Conservation (phyloP, 2,888 invertebrate genomes). For the Taenaris catops region DNA sequence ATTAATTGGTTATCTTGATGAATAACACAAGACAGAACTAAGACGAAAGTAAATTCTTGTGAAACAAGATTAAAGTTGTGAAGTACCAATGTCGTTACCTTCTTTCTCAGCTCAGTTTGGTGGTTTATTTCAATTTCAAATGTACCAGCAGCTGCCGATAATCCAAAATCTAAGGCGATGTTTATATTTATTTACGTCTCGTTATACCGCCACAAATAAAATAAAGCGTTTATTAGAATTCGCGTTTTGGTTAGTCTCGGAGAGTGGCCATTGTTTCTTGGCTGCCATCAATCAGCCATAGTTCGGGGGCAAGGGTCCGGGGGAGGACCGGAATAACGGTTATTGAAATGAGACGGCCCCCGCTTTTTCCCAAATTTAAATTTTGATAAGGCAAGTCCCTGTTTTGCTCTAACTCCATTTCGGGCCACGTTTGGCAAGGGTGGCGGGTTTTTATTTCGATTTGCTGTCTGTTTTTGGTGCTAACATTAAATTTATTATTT, state of each 20-base stretch:
- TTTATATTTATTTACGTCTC: constrained; percentile 67
- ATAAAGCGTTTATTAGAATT: constrained; percentile 78
- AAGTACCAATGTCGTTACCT: neutral
- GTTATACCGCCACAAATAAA: constrained; percentile 71
- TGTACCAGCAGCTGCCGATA: constrained; percentile 49
- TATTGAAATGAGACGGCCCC: constrained; percentile 77
- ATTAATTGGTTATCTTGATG: too few relatives aligned
- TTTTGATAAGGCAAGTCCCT: constrained; percentile 77
- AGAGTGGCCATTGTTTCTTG: constrained; percentile 73
- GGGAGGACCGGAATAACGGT: constrained; percentile 63
- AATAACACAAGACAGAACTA: too few relatives aligned
- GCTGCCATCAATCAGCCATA: constrained; percentile 73
- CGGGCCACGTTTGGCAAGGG: constrained; percentile 55
- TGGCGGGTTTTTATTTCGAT: constrained; percentile 60
- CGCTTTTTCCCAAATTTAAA: constrained; percentile 77
- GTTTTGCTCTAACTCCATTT: constrained; percentile 66
- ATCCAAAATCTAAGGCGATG: constrained; percentile 64
- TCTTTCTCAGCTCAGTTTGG: constrained; percentile 2
- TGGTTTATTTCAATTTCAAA: constrained; percentile 16
- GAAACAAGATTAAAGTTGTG: too few relatives aligned
- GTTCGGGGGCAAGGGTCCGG: constrained; percentile 40
- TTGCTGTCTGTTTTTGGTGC: constrained; percentile 50
- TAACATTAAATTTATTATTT: constrained; percentile 37
- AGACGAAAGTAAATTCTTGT: too few relatives aligned
- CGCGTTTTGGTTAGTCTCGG: constrained; percentile 60